Evolutionary conservation across 1,140 invertebrate species (phyloP), one percentile per base, ranked within the genome.

Genomic region (Druon quercuslanigerum): DNA sequence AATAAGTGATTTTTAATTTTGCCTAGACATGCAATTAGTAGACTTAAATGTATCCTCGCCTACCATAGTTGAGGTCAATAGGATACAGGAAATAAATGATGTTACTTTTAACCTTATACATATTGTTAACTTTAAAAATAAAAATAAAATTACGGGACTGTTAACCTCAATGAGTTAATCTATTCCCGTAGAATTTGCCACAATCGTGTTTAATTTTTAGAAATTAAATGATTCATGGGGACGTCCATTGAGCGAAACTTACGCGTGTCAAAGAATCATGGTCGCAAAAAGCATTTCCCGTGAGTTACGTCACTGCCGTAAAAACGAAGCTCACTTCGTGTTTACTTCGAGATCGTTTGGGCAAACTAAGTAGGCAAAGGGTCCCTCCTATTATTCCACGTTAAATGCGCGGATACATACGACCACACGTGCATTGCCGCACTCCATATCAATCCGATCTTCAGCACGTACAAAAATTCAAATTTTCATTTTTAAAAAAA

Each of bases 201-300:
- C 11, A 46, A 46, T 46, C 40, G 4, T 46, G 8, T 46, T 46
- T 2, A 11, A 8, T 46, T 46, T 11, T 46, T 46, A 46, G 40
- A 46, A 46, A 46, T 46, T 46, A 25, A 57, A 57, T 20, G 13
- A 25, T 57, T 57, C 56, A 12, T 20, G 3, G 54, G n/a, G 19
- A 57, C 33, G 9, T 25, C 9, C 56, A 6, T 33, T 3, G 33
- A 60, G 57, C 57, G 20, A 60, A 60, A 60, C 57, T 60, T 25
- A 8, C 40, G 40, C 14, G 56, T 33, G 25, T 66, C 25, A 60
- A 40, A 40, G 52, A 54, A 17, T 54, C 52, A 54, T 25, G 40
- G 60, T 66, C 60, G 60, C 60, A 66, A 66, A 66, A 66, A 66
- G 60, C 60, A 66, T 66, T 66, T 66, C 60, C 60, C 60, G 2